Conservation (phyloP, 1,140 invertebrate genomes). For the Drosophila funebris region DNA sequence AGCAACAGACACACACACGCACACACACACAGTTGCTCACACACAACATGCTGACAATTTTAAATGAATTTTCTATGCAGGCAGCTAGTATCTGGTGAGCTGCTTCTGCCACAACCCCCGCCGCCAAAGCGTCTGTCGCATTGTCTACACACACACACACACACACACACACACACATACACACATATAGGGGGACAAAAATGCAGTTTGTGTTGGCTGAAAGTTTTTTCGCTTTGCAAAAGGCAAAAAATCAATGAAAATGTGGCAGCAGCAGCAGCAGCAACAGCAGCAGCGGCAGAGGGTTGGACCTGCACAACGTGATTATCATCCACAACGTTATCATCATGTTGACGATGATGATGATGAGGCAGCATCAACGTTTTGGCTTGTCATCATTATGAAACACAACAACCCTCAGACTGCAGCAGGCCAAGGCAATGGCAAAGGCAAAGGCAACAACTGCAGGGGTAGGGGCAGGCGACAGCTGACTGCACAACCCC, state of each 20-base stretch:
- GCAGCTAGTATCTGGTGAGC: slow-evolving; percentile 37
- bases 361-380: slow-evolving; percentile 60
- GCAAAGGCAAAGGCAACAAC: too few relatives aligned
- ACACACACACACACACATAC: slow-evolving; percentile 5
- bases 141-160: slow-evolving; percentile 40
- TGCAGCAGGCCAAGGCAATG: slow-evolving; percentile 45
- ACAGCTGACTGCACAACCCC: slow-evolving; percentile 45
- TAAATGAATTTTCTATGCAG: slow-evolving; percentile 81
- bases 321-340: slow-evolving; percentile 31
- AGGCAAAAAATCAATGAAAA: slow-evolving; percentile 68
- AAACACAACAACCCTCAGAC: slow-evolving; percentile 73
- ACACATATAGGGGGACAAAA: slow-evolving; percentile 43
- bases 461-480: slow-evolving; percentile 6
- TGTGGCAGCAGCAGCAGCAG: slow-evolving; percentile 24
- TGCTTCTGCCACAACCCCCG: background rate
- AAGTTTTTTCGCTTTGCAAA: slow-evolving; percentile 39
- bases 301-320: slow-evolving; percentile 63
- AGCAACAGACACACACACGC: slow-evolving; percentile 36
- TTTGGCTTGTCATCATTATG: slow-evolving; percentile 72
- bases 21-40: slow-evolving; percentile 23
- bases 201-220: slow-evolving; percentile 76
- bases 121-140: slow-evolving; percentile 27
- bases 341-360: slow-evolving; percentile 20
- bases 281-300: slow-evolving; percentile 21
- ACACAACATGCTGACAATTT: slow-evolving; percentile 53